These are phyloP conservation scores for Clostera curtula DNA, from an alignment of 2,888 invertebrate genomes.

Conservation along the genomic window DNA sequence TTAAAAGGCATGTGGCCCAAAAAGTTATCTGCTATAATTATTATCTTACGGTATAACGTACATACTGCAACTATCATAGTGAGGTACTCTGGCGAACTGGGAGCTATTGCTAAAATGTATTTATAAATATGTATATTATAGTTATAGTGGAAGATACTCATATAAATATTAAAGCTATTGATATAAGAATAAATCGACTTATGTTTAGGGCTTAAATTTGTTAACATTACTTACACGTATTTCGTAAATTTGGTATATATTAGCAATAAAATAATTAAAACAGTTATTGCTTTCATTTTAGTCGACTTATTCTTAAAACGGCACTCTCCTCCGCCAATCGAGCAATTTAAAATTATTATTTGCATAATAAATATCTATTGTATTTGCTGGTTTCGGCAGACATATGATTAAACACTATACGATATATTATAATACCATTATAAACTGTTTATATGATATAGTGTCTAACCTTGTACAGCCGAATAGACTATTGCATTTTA, in stretches of 20 bases:
- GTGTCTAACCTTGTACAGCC: too few species aligned
- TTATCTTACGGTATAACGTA: conserved; percentile 34
- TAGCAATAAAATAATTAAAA: too few species aligned
- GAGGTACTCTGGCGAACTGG: conserved; percentile 68
- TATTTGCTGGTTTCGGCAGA: conserved; percentile 41
- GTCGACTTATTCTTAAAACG: conserved; percentile 53
- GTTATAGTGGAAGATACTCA: conserved; percentile 67
- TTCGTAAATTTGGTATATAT: too few species aligned
- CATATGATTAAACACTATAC: conserved; percentile 15
- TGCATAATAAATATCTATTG: conserved; percentile 67
- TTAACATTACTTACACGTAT: too few species aligned
- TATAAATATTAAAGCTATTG: conserved; percentile 70
- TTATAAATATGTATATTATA: conserved; percentile 43
- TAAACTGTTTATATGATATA: too few species aligned
- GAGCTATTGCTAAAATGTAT: conserved; percentile 63
- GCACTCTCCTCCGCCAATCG: conserved; percentile 34
- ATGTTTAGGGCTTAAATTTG: conserved; percentile 11
- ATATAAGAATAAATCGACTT: conserved; percentile 60
- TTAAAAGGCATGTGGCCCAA: background rate
- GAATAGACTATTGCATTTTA: conserved; percentile 70
- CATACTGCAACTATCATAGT: conserved; percentile 54
- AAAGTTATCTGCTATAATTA: conserved; percentile 35
- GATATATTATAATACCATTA: conserved; percentile 8
- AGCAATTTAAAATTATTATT: conserved; percentile 59
- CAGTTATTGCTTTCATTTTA: conserved; percentile 16